Conservation (phyloP, 2,113 vertebrate genomes). For the Neolamprologus falcicula region DNA sequence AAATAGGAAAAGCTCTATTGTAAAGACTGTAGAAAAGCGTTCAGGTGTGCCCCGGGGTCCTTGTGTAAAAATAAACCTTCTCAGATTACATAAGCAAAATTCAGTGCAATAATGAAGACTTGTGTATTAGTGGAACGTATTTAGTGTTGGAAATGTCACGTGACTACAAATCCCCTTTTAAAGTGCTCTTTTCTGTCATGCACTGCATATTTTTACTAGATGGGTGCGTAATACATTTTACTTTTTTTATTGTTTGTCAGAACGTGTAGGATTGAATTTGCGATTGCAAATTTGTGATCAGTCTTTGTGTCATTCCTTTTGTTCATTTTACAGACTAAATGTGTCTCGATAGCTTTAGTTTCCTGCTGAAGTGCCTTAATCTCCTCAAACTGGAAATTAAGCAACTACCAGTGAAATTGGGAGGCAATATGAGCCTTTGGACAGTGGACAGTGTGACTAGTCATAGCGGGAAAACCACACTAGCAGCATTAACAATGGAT, state of each 20-base stretch:
- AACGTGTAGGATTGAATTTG: not conserved
- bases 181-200: not conserved
- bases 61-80: not conserved
- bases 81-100: not conserved
- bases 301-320: not conserved
- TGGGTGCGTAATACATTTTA: not conserved
- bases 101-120: not conserved
- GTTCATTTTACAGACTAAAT: not conserved
- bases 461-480: not conserved
- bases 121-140: rapidly evolving
- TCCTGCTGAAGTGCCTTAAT: not conserved
- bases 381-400: not conserved
- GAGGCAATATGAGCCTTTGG: not conserved
- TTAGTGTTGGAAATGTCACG: not conserved
- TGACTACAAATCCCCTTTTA: not conserved
- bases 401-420: not conserved
- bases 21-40: not conserved
- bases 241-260: not conserved
- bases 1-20: not conserved
- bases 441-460: not conserved
- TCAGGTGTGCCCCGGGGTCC: rapidly evolving
- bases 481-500: rapidly evolving
- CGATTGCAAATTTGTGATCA: not conserved
- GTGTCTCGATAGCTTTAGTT: not conserved
- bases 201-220: not conserved